Evolutionary conservation across 2,797 vertebrate species (phyloP).

Genomic region (Malacoraja senta): DNA sequence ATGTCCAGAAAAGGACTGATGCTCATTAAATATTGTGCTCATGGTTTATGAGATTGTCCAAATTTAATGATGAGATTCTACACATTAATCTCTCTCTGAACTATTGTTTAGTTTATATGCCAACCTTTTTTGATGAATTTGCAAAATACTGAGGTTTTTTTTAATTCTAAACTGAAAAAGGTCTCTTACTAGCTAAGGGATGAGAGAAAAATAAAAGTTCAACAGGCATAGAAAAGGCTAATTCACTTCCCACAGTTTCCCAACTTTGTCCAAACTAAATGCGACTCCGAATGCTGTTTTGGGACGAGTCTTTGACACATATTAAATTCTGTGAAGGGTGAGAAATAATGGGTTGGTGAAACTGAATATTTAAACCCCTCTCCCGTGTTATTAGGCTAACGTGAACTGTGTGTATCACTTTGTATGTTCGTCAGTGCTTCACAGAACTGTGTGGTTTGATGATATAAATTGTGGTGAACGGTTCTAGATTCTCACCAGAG

Average conservation of each 20-base stretch:
- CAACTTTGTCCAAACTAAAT: neutral
- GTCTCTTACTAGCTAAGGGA: neutral
- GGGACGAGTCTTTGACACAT: neutral
- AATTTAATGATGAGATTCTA: neutral
- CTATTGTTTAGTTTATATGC: neutral
- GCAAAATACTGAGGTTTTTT: neutral
- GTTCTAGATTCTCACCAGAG: constrained; percentile 87
- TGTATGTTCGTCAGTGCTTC: neutral
- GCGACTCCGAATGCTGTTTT: neutral
- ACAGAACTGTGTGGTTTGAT: neutral
- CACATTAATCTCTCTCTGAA: neutral
- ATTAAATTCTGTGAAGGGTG: neutral
- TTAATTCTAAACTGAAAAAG: neutral
- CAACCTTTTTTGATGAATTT: neutral
- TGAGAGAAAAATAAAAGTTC: neutral
- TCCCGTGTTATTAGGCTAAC: neutral
- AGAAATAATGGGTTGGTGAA: neutral
- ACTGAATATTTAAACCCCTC: neutral
- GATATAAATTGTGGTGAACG: constrained; percentile 41
- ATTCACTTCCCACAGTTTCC: neutral
- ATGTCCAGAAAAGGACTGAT: neutral
- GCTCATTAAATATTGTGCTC: neutral
- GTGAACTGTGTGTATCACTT: neutral
- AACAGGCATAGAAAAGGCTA: neutral
- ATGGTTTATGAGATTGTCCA: neutral